phyloP scores from a whole-genome alignment of 2,888 invertebrate genomes.

The Chalcosyrphus nemorum region DNA sequence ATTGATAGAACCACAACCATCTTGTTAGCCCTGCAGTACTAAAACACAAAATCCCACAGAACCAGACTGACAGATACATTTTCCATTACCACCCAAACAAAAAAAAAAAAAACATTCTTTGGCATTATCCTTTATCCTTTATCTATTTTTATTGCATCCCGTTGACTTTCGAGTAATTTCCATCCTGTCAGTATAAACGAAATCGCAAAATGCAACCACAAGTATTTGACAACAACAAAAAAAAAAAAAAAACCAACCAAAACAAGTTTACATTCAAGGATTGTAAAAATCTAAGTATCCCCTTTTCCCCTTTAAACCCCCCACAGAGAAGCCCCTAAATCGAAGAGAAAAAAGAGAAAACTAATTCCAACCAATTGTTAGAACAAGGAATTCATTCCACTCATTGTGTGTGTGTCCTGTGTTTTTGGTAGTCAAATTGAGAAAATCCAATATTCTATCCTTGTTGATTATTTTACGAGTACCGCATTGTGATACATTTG shows the following conservation, averaged over 20 bases:
- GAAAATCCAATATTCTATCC: slow-evolving; percentile 57
- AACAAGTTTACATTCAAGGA: slow-evolving; percentile 22
- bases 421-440: slow-evolving; percentile 51
- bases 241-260: too few relatives aligned
- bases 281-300: neutral
- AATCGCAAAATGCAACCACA: slow-evolving; percentile 37
- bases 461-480: slow-evolving; percentile 66
- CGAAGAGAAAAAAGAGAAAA: slow-evolving; percentile 17
- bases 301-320: neutral
- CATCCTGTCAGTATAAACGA: slow-evolving; percentile 55
- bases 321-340: neutral
- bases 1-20: slow-evolving; percentile 56
- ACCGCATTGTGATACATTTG: slow-evolving; percentile 36
- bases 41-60: slow-evolving; percentile 54
- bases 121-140: slow-evolving; percentile 46
- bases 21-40: slow-evolving; percentile 43
- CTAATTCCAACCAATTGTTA: slow-evolving; percentile 62
- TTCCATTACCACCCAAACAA: slow-evolving; percentile 53
- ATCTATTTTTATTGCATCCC: slow-evolving; percentile 27
- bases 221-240: neutral
- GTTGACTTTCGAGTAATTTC: slow-evolving; percentile 60
- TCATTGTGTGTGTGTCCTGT: slow-evolving; percentile 30
- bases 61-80: slow-evolving; percentile 60
- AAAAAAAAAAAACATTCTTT: slow-evolving; percentile 29
- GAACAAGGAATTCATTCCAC: slow-evolving; percentile 22